These are phyloP conservation scores for Andrena minutula DNA, from an alignment of 2,888 invertebrate genomes.

Conservation along the genomic window DNA sequence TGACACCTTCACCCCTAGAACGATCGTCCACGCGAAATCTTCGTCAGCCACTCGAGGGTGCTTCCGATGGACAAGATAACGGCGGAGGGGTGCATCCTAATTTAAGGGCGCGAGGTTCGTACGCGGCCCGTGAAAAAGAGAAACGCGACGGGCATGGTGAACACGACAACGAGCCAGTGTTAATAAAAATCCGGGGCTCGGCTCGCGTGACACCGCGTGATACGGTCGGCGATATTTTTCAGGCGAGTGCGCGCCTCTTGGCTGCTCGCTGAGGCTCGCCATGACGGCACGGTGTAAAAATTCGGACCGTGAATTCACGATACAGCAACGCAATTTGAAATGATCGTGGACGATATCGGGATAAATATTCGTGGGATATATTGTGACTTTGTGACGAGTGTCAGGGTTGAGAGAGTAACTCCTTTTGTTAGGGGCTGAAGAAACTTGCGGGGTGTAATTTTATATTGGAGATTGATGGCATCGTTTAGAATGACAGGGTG, in stretches of 20 bases:
- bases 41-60: slow-evolving; percentile 53
- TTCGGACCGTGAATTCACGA: slow-evolving; percentile 48
- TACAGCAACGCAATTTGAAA: slow-evolving; percentile 34
- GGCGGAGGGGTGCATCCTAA: slow-evolving; percentile 63
- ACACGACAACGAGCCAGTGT: slow-evolving; percentile 47
- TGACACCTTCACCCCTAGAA: neutral
- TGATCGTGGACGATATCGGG: slow-evolving; percentile 29
- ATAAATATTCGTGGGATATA: neutral
- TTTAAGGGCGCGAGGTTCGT: slow-evolving; percentile 66
- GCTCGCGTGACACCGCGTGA: slow-evolving; percentile 68
- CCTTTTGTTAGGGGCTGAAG: too few relatives aligned
- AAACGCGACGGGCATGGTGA: slow-evolving; percentile 10
- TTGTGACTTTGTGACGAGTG: slow-evolving; percentile 13
- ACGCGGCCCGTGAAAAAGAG: slow-evolving; percentile 30
- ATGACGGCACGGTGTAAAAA: slow-evolving; percentile 42
- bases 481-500: too few relatives aligned
- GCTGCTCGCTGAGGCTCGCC: slow-evolving; percentile 22
- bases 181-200: slow-evolving; percentile 66
- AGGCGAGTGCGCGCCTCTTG: slow-evolving; percentile 44
- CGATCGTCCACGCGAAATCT: slow-evolving; percentile 39
- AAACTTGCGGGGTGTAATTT: too few relatives aligned
- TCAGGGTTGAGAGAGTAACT: too few relatives aligned
- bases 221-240: slow-evolving; percentile 67
- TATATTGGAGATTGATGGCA: too few relatives aligned
- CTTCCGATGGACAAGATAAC: slow-evolving; percentile 68